Evolutionary conservation across 2,888 invertebrate genomes (phyloP), one percentile per base, ranked within the genome.

Genomic region (Microchrysa polita): DNA sequence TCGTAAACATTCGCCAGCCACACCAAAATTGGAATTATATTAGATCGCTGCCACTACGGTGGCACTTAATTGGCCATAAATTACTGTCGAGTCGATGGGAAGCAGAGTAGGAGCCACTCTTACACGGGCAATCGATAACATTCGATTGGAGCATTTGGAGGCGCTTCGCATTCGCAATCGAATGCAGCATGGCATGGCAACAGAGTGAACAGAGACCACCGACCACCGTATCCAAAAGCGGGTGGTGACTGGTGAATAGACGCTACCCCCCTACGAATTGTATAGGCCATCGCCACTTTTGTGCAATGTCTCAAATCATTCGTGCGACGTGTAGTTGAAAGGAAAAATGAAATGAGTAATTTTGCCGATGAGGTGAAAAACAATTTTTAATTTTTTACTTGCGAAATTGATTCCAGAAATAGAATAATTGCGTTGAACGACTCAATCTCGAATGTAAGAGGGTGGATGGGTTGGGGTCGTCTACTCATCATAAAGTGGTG

Each of bases 11-110:
- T 67, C 27, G 53, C 16, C 7, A 23, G 67, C 52, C 67, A 53
- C 52, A 27, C 53, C 67, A 34, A 53, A 67, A 67, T 52, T 52
- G 67, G 16, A 67, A 61, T 14, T n/a, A n/a, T 48, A 53, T 12
- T 16, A 34, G 27, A 34, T 34, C 27, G 27, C 10, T 44, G 44
- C 22, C 44, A 44, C 20, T 48, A 18, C 20, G 12, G 22, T 10
- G 5, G 22, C 1, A n/a, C n/a, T n/a, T 44, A 42, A 44, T 65
- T 42, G 22, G 9, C 44, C 65, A 44, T 65, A 65, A 65, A 65
- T 22, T 40, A 18, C 27, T 34, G 48, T 48, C 5, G 16, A n/a
- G 48, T n/a, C 4, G 48, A 2, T 48, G 48, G 48, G 14, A 48
- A 4, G 48, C 48, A 48, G 10, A 48, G 2, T 48, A 2, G 48